Evolutionary conservation across 2,888 invertebrate species (phyloP).

Genomic region (Tipula unca): DNA sequence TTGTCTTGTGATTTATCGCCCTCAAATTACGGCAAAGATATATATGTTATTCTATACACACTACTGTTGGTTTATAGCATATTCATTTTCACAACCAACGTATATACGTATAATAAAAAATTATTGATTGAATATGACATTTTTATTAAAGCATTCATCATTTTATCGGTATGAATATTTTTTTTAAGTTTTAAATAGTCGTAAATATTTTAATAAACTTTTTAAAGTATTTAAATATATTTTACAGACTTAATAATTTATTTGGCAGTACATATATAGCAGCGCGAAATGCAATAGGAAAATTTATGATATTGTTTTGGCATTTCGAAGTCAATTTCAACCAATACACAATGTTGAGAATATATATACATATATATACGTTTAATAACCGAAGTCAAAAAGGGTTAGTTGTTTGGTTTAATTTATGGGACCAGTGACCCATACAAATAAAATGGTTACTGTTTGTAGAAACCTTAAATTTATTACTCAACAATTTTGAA

Average conservation of each 20-base stretch:
- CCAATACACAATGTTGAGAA: not conserved
- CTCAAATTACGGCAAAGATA: not conserved
- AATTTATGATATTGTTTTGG: not conserved
- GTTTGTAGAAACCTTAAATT: not conserved
- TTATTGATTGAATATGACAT: constrained; percentile 17
- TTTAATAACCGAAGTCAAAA: not conserved
- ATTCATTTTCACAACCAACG: not conserved
- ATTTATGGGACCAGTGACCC: not conserved
- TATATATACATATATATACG: not conserved
- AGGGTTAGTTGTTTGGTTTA: not conserved
- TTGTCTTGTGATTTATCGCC: not conserved
- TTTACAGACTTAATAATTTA: not conserved
- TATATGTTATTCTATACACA: not conserved
- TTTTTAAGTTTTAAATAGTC: not conserved
- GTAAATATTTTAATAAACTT: not conserved
- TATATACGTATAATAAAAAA: not conserved
- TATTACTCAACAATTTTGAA: not conserved
- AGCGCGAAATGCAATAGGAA: not conserved
- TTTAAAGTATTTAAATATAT: not conserved
- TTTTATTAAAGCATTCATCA: constrained; percentile 17
- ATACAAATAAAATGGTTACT: not conserved
- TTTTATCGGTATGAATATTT: not conserved
- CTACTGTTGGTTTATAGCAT: not conserved
- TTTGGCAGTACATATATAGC: not conserved
- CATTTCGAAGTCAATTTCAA: not conserved